A percentile compares a stretch with the other conserved stretches of the same genome.
Evolutionary conservation across 1,140 invertebrate species (phyloP).

Genomic region (Gerris buenoi): DNA sequence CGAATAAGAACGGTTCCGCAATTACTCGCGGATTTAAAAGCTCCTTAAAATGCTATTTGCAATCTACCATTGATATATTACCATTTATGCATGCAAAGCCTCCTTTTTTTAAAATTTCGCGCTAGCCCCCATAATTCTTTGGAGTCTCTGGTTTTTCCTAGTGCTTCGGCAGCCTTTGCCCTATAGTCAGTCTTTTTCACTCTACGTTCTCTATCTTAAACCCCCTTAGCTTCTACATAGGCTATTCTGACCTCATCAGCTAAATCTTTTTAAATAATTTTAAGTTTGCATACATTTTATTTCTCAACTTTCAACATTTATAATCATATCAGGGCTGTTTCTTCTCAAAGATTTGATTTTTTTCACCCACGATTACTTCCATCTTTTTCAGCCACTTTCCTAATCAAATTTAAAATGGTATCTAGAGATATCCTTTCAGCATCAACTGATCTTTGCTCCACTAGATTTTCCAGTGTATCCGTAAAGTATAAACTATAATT

Average conservation of each 20-base stretch:
- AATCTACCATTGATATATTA: constrained; percentile 3
- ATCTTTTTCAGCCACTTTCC: background rate
- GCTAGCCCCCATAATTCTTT: constrained; percentile 4
- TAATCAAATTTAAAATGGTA: too few relatives aligned
- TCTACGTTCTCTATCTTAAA: background rate
- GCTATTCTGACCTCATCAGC: background rate
- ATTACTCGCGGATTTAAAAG: background rate
- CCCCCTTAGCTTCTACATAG: background rate
- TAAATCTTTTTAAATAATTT: background rate
- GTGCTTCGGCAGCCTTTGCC: background rate
- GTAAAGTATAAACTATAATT: too few relatives aligned
- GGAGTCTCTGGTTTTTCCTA: background rate
- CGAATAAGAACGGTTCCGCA: background rate
- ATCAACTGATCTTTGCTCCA: too few relatives aligned
- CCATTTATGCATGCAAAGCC: background rate
- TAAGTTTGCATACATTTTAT: background rate
- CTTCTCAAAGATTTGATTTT: background rate
- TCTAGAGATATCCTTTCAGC: too few relatives aligned
- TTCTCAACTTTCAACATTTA: constrained; percentile 2
- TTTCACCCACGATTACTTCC: background rate
- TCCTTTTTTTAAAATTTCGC: background rate
- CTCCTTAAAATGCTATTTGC: background rate
- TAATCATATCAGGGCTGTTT: constrained; percentile 6
- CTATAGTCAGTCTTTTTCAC: background rate
- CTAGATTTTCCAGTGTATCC: too few relatives aligned